Conservation (phyloP, 2,888 invertebrate genomes). For the Imbricaverruca yamaguchii region DNA sequence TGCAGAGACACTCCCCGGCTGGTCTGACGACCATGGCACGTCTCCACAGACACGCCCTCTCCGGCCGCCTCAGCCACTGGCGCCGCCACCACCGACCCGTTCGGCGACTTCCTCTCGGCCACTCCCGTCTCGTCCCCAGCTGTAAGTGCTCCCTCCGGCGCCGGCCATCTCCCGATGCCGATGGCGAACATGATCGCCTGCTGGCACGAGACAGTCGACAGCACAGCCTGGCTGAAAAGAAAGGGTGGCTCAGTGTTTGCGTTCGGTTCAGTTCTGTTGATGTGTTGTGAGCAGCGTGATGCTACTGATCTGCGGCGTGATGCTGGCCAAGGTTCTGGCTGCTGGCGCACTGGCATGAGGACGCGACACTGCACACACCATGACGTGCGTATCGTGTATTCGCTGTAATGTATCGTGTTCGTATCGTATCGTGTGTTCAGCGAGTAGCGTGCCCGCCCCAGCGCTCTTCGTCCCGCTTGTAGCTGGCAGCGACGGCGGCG, state of each 20-base stretch:
- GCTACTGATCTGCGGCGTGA: no score
- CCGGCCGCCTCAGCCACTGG: neutral
- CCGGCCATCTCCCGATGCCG: neutral
- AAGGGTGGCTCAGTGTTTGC: neutral
- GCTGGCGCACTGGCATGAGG: conserved; percentile 45
- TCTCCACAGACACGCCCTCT: neutral
- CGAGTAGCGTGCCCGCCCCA: conserved; percentile 35
- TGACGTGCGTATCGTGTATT: neutral
- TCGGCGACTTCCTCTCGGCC: conserved; percentile 31
- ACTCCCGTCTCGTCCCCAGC: neutral
- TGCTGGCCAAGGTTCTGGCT: conserved; percentile 48
- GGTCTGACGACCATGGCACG: no score
- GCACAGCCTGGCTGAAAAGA: no score
- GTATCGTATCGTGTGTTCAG: conserved; percentile 25
- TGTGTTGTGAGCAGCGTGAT: no score
- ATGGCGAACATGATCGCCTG: neutral
- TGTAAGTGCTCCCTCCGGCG: neutral
- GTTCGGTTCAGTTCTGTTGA: no score
- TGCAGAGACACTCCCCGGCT: no score
- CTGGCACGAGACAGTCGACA: neutral
- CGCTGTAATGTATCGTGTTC: no score
- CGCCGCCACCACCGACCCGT: conserved; percentile 25
- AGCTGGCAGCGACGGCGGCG: conserved; percentile 25
- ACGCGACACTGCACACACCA: no score
- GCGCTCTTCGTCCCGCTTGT: conserved; percentile 34